Base-by-base conservation (phyloP, 2,113 vertebrate species). In the Pogonocichla stellata region DNA sequence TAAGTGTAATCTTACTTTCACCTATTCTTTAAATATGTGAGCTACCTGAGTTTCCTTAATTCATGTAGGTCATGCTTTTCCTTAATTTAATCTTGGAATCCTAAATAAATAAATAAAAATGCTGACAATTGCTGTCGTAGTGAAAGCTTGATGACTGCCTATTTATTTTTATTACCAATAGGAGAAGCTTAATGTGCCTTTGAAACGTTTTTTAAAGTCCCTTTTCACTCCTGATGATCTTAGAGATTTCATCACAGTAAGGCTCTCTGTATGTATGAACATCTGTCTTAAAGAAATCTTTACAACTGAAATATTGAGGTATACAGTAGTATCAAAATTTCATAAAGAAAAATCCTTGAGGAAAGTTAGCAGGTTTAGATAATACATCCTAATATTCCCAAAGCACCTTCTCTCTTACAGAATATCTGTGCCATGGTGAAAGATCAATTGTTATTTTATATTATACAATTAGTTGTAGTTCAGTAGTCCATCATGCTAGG, bases 61-160 rank as follows among this genome's bases (percentile, higher is more conserved):
- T 56, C 20, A 43, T 24, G 34, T 31, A 42, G 22, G 56, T 56
- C 5, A 28, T 34, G 2, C 3, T 83, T 88, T 79, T 66, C 28
- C 16, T 6, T 80, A 71, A 65, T 93, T 86, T 74, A 60, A 80
- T 93, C 13, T 74, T 74, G 19, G 5, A 72, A 14, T 54, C 19
- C 14, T 71, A 93, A 96, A 91, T 83, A 75, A 96, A 90, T 80
- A 70, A 94, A 75, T 81, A 80, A 84, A 80, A 75, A 66, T 42
- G 4, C 14, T 85, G 53, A 73, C 45, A 82, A 73, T 24, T 53
- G 10, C 28, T 88, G 51, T 40, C 31, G 54, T n/a, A 74, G 29
- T 54, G 72, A 56, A 89, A 79, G 24, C 23, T 26, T 79, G 38
- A 75, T 89, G 15, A 72, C 45, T 82, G 62, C 11, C 6, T 87